A percentile compares a stretch with the other conserved stretches of the same genome.
Evolutionary conservation across 2,888 invertebrate species (phyloP).

Genomic region (Charanyca ferruginea): DNA sequence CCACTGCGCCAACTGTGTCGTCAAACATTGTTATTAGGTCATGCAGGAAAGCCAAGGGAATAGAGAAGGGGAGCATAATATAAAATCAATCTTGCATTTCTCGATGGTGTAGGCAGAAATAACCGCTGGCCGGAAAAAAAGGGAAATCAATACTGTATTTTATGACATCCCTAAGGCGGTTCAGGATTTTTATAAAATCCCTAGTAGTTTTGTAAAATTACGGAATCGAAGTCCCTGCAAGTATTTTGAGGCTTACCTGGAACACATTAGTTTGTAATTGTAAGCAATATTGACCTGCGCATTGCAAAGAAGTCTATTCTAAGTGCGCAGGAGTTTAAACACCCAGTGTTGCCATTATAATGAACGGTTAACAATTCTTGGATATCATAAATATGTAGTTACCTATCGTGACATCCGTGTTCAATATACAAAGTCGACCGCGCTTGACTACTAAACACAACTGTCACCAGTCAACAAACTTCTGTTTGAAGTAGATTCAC

Average conservation of each 20-base stretch:
- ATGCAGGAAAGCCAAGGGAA: too few relatives aligned
- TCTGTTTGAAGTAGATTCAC: slow-evolving; percentile 15
- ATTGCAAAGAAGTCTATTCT: slow-evolving; percentile 13
- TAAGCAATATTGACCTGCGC: background rate
- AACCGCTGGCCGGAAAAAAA: too few relatives aligned
- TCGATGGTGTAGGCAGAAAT: too few relatives aligned
- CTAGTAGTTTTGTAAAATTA: too few relatives aligned
- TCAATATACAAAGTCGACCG: slow-evolving; percentile 30
- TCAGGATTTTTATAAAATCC: too few relatives aligned
- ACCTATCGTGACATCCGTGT: slow-evolving; percentile 52
- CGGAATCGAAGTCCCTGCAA: too few relatives aligned
- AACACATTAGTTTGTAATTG: background rate
- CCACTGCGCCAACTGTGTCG: too few relatives aligned
- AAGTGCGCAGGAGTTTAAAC: slow-evolving; percentile 26
- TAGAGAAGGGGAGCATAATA: too few relatives aligned
- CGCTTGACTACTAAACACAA: slow-evolving; percentile 42
- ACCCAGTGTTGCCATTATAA: slow-evolving; percentile 43
- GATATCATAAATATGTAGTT: slow-evolving; percentile 52
- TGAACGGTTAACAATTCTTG: slow-evolving; percentile 32
- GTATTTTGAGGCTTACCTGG: background rate
- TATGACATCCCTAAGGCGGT: too few relatives aligned
- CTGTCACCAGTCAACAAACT: slow-evolving; percentile 16
- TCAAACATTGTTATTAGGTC: too few relatives aligned
- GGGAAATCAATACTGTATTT: too few relatives aligned
- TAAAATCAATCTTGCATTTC: too few relatives aligned